Evolutionary conservation across 1,140 invertebrate species (phyloP).

Genomic region (Neodiprion pinetum): DNA sequence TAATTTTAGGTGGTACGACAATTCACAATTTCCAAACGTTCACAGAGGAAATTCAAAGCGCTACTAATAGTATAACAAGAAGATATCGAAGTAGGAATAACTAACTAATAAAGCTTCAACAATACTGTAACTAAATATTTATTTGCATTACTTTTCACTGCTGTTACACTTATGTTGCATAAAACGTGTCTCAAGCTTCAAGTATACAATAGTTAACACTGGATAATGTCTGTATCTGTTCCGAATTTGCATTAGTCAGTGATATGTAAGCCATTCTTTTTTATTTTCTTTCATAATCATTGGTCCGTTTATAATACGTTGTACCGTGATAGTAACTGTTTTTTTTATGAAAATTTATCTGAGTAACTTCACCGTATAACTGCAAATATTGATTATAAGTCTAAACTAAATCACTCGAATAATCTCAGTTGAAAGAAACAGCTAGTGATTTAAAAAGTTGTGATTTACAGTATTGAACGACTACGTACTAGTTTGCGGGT

Average conservation of each 20-base stretch:
- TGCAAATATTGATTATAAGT: no score
- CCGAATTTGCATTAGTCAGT: neutral
- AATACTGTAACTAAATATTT: neutral
- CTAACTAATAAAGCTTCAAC: conserved; percentile 20
- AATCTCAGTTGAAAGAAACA: neutral
- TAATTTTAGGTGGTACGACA: conserved; percentile 89
- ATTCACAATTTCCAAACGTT: conserved; percentile 90
- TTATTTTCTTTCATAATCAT: no score
- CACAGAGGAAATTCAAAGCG: conserved; percentile 72
- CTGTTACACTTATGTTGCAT: neutral
- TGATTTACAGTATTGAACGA: neutral
- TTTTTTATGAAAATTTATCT: no score
- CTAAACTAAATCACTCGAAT: neutral
- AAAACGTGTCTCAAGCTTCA: neutral
- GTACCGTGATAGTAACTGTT: no score
- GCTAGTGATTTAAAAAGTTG: conserved; percentile 2
- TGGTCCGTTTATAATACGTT: no score
- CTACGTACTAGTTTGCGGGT: neutral
- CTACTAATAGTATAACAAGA: conserved; percentile 51
- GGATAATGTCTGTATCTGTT: neutral
- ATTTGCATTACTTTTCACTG: neutral
- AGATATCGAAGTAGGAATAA: conserved; percentile 48
- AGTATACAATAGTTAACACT: neutral
- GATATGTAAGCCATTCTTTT: neutral
- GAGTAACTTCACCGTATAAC: no score